These are phyloP conservation scores for Serinus canaria DNA, from an alignment of 2,113 vertebrate genomes.

Conservation along the genomic window DNA sequence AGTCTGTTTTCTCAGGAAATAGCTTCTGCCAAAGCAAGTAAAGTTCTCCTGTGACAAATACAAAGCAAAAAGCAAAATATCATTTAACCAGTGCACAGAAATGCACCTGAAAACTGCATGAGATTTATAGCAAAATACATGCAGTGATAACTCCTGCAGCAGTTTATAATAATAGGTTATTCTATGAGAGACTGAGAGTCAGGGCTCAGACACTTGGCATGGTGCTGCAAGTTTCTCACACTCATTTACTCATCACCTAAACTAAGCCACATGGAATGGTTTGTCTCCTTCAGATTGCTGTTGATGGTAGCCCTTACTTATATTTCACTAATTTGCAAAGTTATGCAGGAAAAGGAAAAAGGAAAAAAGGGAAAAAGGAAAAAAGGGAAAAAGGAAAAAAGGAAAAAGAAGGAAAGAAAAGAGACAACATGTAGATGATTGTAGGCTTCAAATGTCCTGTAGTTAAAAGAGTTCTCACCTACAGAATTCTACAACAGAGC, in stretches of 20 bases:
- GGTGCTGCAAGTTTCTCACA: neutral
- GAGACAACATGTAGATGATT: neutral
- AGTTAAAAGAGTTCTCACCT: neutral
- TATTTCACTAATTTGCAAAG: neutral
- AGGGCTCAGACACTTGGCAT: neutral
- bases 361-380: neutral
- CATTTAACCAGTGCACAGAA: neutral
- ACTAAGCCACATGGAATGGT: neutral
- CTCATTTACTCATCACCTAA: neutral
- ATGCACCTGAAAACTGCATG: neutral
- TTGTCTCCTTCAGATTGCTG: neutral
- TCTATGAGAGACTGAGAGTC: neutral
- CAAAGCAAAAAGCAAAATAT: neutral
- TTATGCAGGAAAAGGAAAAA: neutral
- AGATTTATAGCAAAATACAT: neutral
- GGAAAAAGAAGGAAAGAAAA: neutral
- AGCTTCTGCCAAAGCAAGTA: neutral
- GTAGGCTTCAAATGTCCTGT: neutral
- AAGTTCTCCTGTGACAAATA: neutral
- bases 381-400: neutral
- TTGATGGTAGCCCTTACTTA: neutral
- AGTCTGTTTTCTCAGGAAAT: neutral
- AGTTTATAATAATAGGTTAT: accelerated
- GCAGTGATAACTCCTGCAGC: neutral
- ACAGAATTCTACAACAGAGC: neutral